Percentiles rank a stretch among this genome's conserved stretches.
Conservation (phyloP, 2,113 vertebrate species). For the Aphelocoma coerulescens region DNA sequence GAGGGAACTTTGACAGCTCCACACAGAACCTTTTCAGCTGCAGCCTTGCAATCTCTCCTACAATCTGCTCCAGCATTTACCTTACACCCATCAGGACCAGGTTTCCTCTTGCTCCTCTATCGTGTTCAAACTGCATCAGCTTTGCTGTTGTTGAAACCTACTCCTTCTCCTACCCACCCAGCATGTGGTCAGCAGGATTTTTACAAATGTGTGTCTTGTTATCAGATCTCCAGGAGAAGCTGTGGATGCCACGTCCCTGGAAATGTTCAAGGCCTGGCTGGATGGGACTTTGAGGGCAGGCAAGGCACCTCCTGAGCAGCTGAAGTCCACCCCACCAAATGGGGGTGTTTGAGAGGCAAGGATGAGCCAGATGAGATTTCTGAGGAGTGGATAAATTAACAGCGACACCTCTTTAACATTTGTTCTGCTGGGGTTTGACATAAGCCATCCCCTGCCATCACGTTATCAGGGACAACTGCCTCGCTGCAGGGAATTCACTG, state of each 20-base stretch:
- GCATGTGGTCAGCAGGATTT: background rate
- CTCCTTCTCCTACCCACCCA: background rate
- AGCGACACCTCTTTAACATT: background rate
- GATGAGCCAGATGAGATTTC: background rate
- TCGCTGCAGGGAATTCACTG: slow-evolving; percentile 15
- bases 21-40: background rate
- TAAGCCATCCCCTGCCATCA: background rate
- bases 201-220: background rate
- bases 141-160: background rate
- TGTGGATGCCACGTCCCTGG: background rate
- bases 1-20: background rate
- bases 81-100: background rate
- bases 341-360: background rate
- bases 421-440: background rate
- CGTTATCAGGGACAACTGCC: background rate
- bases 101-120: background rate
- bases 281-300: background rate
- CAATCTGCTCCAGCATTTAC: background rate
- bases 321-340: background rate
- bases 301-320: background rate
- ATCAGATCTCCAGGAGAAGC: background rate
- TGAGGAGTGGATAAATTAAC: background rate
- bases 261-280: background rate
- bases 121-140: background rate
- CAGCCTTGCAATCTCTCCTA: background rate